Evolutionary conservation across 1,140 invertebrate genomes (phyloP), one percentile per base, ranked within the genome.

Genomic region (Cyclargus thomasi): DNA sequence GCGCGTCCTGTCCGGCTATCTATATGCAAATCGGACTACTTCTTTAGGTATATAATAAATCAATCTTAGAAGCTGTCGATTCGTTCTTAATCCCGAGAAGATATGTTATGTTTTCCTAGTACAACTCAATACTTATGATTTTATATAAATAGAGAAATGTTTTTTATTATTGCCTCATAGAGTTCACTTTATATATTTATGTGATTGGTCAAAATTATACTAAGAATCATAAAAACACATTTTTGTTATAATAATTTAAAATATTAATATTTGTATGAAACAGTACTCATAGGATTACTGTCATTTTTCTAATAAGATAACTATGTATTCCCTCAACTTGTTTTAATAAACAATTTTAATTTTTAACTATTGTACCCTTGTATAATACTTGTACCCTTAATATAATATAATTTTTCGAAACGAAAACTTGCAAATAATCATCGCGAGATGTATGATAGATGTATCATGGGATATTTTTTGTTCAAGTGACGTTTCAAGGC

Each of bases 11-110:
- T 77, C 66, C 72, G 70, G 78, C 83, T 87, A 86, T 89, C 86
- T 89, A 89, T 88, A 89, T 89, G 86, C 86, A 88, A 89, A 89
- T 89, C 83, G 80, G 80, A 85, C 85, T 83, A 83, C 81, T 85
- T 84, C 81, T 75, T 77, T 85, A 79, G 82, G 83, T 84, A 81
- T 84, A 78, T 78, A 75, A 89, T 88, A 86, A 90, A 88, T 90
- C 82, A 86, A 78, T 77, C 76, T 77, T 79, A 73, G 71, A 64
- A 74, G 69, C 67, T 65, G 63, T 67, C 64, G 67, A 68, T 65
- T 72, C 73, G 72, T 71, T 66, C 68, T 71, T 68, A 20, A 66
- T 29, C 53, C 62, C 57, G 29, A 36, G 36, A 23, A 59, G 57
- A 59, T 35, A 57, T 35, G 23, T 36, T 18, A 23, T 16, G 29